Evolutionary conservation across 2,113 vertebrate species (phyloP).

Genomic region (Alosa alosa): DNA sequence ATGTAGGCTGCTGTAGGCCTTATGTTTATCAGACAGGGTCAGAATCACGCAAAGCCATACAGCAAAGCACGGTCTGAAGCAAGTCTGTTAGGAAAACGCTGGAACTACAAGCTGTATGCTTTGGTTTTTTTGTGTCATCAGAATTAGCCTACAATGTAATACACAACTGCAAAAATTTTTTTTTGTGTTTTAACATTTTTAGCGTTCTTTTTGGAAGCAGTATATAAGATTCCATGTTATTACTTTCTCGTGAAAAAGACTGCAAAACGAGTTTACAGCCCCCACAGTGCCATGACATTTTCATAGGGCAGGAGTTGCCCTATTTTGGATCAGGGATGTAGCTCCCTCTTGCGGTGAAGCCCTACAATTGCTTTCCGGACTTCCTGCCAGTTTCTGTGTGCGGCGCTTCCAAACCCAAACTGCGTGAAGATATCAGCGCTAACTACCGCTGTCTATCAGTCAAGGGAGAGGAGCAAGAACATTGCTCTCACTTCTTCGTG

Average conservation of each 20-base stretch:
- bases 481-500: background rate
- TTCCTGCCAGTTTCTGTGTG: background rate
- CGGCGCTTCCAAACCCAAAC: background rate
- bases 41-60: no score
- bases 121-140: no score
- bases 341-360: background rate
- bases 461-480: background rate
- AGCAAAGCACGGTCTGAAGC: no score
- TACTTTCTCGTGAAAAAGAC: background rate
- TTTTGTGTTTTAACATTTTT: no score
- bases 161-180: no score
- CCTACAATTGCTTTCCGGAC: background rate
- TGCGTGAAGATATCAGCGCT: slow-evolving; percentile 13
- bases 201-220: background rate
- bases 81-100: no score
- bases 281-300: background rate
- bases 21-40: no score
- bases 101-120: no score
- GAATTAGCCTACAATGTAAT: no score
- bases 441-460: background rate
- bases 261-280: background rate
- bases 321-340: background rate
- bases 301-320: background rate
- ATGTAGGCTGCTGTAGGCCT: no score
- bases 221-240: background rate